Base-by-base conservation (phyloP, 2,113 vertebrate genomes). In the Typhlomys cinereus region DNA sequence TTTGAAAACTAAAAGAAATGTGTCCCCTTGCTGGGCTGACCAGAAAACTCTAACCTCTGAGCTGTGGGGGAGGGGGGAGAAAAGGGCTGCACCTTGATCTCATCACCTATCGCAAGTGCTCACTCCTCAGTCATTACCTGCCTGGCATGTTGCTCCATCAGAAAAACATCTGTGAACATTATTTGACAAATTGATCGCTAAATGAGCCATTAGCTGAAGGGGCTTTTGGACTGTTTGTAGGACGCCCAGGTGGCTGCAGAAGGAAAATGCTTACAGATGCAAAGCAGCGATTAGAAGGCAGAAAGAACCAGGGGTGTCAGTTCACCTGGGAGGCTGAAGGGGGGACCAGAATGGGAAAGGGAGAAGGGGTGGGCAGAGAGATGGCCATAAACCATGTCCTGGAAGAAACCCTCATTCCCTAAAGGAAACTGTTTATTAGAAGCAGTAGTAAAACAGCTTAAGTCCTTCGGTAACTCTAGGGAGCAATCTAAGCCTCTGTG, bases 131-230 rank as follows among this genome's bases (percentile, higher is more conserved):
- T 80, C 90, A 96, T 97, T 96, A 97, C 96, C 96, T 97, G 88
- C 79, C 71, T 89, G 46, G 86, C 90, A 62, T 20, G 90, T 91
- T 78, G 69, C 93, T 94, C 46, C 92, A 95, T 90, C 94, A 95
- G 93, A 96, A 97, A 97, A 98, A 97, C 94, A 98, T 94, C 97
- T 98, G 95, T 97, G 97, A 96, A 96, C 88, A 95, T 97, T 97
- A 97, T 97, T 98, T 97, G 96, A 98, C 97, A 98, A 98, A 98
- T 90, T 97, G 97, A 97, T 97, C 85, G 75, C 96, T 97, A 97
- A 98, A 97, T 96, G 96, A 98, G 86, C 94, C 94, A 97, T 97
- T 98, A 97, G 96, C 74, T 97, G 95, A 95, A 91, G 93, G 89
- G 67, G 31, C 0, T 96, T 97, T 97, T 96, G 34, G 93, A 97